phyloP scores from a whole-genome alignment of 2,113 vertebrate genomes.

The Psittacus erithacus region DNA sequence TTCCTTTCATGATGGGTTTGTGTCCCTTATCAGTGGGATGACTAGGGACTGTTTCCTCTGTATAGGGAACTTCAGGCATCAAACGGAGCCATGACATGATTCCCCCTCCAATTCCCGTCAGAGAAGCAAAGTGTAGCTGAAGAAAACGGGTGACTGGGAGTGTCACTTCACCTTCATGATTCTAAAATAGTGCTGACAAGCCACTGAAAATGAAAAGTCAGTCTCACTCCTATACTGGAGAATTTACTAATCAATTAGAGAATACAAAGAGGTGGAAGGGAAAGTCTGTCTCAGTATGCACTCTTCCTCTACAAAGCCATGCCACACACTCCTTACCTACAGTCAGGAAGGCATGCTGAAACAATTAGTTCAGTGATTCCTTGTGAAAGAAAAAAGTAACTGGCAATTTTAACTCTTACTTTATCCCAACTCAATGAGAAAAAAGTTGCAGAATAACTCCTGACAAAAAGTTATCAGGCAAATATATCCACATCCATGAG shows the following conservation, averaged over 20 bases:
- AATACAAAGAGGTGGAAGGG: neutral
- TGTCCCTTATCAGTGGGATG: neutral
- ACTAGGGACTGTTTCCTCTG: neutral
- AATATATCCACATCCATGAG: neutral
- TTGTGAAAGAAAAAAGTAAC: neutral
- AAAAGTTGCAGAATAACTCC: neutral
- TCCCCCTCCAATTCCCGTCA: neutral
- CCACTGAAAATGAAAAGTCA: neutral
- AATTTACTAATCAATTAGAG: neutral
- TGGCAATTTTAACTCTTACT: neutral
- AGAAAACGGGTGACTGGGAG: neutral
- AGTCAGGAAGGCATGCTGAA: neutral
- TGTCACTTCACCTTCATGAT: neutral
- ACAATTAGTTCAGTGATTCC: neutral
- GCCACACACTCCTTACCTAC: neutral
- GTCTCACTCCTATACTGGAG: neutral
- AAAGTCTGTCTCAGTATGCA: neutral
- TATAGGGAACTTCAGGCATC: neutral
- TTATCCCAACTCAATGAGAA: neutral
- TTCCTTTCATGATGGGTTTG: neutral
- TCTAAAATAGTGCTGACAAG: neutral
- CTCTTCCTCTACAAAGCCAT: rapidly evolving
- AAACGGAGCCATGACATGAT: neutral
- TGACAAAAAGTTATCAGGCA: neutral
- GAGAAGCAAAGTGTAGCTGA: neutral